Base-by-base conservation (phyloP, 2,113 vertebrate genomes). In the Pelusios castaneus region DNA sequence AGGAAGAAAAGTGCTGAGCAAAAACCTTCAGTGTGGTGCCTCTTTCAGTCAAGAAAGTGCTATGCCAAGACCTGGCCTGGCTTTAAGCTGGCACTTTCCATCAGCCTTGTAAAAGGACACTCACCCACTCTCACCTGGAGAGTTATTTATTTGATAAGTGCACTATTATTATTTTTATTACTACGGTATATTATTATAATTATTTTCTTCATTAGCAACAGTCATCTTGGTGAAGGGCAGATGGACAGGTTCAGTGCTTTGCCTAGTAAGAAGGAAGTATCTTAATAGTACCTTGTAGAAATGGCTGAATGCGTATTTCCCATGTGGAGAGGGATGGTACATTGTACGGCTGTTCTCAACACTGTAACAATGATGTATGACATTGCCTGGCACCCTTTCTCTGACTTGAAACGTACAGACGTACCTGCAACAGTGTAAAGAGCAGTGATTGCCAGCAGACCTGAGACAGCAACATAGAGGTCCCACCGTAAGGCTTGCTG, bases 401-500 rank as follows among this genome's bases (percentile, higher is more conserved):
- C 13, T 22, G 12, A 14, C 24, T 25, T 11, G 17, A 2, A 14
- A 8, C n/a, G 4, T 3, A 6, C 47, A 24, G 83, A 90, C 90
- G 0, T 93, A 99, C 99, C 99, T 85, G 99, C 98, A 1, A 99
- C 96, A 0, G 99, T 99, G 97, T 99, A 99, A 10, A 99, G 11
- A 2, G 99, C 99, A 0, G 99, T 99, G 97, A 99, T 95, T 9
- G 95, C 96, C 95, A 98, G 84, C 87, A 98, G 86, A 16, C 98
- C 98, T 0, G 95, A 96, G 38, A 99, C 97, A 0, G 99, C 99
- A 16, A 99, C 84, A 90, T 99, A 99, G 92, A 99, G 98, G 92
- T 99, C 98, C 98, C 99, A 99, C 51, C 98, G 97, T 31, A 99
- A 79, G 27, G 99, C 99, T 63, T 99, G 99, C 97, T 99, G 99